Conservation (phyloP, 2,797 vertebrate genomes). For the Parambassis ranga region DNA sequence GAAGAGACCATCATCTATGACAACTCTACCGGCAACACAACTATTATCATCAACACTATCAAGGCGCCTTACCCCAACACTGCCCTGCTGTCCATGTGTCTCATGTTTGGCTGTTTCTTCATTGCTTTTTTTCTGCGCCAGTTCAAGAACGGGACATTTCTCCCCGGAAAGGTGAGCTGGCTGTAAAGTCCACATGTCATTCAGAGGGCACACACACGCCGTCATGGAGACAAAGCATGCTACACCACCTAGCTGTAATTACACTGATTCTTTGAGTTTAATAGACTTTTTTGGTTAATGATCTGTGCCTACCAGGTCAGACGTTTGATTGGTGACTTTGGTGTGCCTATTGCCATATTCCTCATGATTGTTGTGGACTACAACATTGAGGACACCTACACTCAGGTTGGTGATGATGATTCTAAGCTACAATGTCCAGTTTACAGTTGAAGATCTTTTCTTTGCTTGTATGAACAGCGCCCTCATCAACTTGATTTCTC, state of each 20-base stretch:
- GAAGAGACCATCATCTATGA: slow-evolving; percentile 49
- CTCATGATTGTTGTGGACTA: slow-evolving; percentile 88
- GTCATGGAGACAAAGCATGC: no score
- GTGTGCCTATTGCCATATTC: slow-evolving; percentile 95
- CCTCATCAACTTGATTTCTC: no score
- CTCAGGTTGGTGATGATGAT: slow-evolving; percentile 84
- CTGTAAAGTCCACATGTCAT: neutral
- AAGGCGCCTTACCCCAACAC: slow-evolving; percentile 80
- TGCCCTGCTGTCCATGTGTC: slow-evolving; percentile 86
- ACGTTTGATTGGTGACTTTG: slow-evolving; percentile 96
- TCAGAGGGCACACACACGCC: no score
- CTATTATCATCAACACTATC: slow-evolving; percentile 39
- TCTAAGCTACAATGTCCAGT: neutral
- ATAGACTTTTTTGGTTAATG: neutral
- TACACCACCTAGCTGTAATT: no score
- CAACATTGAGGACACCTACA: slow-evolving; percentile 86
- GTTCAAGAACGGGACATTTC: slow-evolving; percentile 90
- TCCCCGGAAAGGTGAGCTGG: slow-evolving; percentile 85
- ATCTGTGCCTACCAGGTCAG: slow-evolving; percentile 78
- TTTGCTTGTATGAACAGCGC: neutral
- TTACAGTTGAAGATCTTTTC: neutral
- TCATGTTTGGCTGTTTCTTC: slow-evolving; percentile 89
- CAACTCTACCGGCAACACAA: slow-evolving; percentile 71
- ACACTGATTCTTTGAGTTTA: no score
- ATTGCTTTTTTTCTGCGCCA: slow-evolving; percentile 86